These are phyloP conservation scores for Pipistrellus nathusii DNA, from an alignment of 2,797 vertebrate genomes.

Conservation along the genomic window DNA sequence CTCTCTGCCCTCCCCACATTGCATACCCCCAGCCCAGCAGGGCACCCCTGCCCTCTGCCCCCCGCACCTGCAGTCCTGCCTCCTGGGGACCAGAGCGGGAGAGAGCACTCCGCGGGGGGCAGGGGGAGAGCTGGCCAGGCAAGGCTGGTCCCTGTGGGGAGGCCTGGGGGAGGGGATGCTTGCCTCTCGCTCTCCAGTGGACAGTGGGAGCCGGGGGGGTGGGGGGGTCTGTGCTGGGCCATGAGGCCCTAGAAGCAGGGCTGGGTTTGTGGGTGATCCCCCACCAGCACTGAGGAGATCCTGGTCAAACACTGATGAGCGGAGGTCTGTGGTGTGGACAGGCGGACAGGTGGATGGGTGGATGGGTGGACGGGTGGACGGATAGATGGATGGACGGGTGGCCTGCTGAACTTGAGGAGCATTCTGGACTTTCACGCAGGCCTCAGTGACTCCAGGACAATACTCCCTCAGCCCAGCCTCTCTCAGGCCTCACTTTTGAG, in stretches of 20 bases:
- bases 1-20: neutral
- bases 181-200: neutral
- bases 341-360: too few relatives aligned
- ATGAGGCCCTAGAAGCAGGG: neutral
- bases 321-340: neutral
- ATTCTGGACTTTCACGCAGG: neutral
- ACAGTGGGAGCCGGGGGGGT: neutral
- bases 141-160: too few relatives aligned
- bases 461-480: neutral
- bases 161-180: neutral
- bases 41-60: neutral
- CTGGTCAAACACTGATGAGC: neutral
- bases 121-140: too few relatives aligned
- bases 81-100: neutral
- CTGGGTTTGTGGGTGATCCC: neutral
- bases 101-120: too few relatives aligned
- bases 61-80: too few relatives aligned
- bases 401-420: neutral
- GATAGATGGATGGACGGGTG: too few relatives aligned
- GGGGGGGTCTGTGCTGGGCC: neutral
- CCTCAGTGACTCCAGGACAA: neutral
- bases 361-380: too few relatives aligned
- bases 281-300: neutral
- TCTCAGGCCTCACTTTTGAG: neutral
- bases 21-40: neutral